Evolutionary conservation across 92 coral and sea anemone species (phyloP).

Genomic region (Epizoanthus rinbou): DNA sequence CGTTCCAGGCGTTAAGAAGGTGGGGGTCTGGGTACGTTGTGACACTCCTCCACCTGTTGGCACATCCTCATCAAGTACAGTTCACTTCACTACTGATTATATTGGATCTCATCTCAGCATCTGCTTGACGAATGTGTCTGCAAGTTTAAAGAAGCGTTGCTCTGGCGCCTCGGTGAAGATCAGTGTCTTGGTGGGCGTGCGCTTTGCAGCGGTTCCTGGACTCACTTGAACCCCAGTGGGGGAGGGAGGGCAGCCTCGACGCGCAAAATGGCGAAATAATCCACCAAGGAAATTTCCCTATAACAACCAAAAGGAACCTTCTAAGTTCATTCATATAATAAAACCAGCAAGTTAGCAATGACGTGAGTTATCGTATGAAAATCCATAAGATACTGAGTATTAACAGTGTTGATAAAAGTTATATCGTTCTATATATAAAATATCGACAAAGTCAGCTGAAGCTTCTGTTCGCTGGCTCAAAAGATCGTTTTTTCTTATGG

Average conservation of each 20-base stretch:
- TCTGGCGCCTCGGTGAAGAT: slow-evolving; percentile 80
- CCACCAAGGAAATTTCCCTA: slow-evolving; percentile 95
- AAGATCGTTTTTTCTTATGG: no score
- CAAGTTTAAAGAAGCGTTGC: slow-evolving; percentile 88
- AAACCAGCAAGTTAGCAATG: not conserved
- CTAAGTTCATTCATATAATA: not conserved
- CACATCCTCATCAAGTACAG: no score
- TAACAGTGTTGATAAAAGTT: no score
- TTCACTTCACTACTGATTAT: no score
- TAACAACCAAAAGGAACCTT: not conserved
- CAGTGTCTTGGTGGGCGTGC: slow-evolving; percentile 74
- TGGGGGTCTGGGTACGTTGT: no score
- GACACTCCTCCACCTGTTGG: no score
- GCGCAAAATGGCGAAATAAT: slow-evolving; percentile 80
- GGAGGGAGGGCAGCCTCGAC: slow-evolving; percentile 93
- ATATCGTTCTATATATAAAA: no score
- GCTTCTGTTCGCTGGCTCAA: no score
- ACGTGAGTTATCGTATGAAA: no score
- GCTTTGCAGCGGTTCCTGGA: slow-evolving; percentile 65
- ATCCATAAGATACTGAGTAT: no score
- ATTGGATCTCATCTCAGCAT: slow-evolving; percentile 57
- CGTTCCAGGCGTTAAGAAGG: no score
- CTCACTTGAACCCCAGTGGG: slow-evolving; percentile 81
- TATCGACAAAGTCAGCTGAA: no score
- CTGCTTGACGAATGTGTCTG: slow-evolving; percentile 82